Evolutionary conservation across 2,888 invertebrate genomes (phyloP).

Genomic region (Polyploca ridens): DNA sequence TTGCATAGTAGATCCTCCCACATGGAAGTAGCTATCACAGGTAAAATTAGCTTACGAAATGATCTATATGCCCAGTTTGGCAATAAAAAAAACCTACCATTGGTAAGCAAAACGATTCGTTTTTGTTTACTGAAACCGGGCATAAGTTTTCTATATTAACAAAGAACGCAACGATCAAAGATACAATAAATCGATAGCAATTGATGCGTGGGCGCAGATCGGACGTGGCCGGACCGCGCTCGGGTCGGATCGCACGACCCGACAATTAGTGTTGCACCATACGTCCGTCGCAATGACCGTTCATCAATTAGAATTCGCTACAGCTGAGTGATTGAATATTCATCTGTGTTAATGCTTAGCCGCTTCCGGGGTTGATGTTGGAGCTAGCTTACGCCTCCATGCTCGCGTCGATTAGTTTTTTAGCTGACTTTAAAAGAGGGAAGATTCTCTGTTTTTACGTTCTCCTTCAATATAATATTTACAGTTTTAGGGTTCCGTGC

Average conservation of each 20-base stretch:
- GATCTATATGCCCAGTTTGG: no score
- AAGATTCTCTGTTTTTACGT: no score
- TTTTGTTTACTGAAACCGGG: no score
- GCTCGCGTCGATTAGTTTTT: no score
- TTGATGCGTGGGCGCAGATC: conserved; percentile 35
- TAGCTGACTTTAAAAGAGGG: no score
- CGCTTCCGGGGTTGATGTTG: not conserved
- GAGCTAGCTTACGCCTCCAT: not conserved
- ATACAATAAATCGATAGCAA: conserved; percentile 36
- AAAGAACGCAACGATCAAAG: conserved; percentile 24
- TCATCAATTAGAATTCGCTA: conserved; percentile 26
- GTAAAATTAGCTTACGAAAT: no score
- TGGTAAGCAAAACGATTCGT: no score
- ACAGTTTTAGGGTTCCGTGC: no score
- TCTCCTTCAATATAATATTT: no score
- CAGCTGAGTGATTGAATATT: conserved; percentile 7
- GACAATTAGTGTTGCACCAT: conserved; percentile 23
- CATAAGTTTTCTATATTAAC: not conserved
- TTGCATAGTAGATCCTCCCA: no score
- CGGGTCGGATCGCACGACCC: conserved; percentile 36
- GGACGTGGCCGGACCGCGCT: conserved; percentile 7
- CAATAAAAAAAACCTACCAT: no score
- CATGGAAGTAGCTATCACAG: no score
- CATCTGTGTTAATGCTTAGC: not conserved
- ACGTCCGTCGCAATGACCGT: conserved; percentile 23